Percentiles rank a stretch among this genome's conserved stretches.
Evolutionary conservation across 2,113 vertebrate species (phyloP).

Genomic region (Odontophorus gujanensis): DNA sequence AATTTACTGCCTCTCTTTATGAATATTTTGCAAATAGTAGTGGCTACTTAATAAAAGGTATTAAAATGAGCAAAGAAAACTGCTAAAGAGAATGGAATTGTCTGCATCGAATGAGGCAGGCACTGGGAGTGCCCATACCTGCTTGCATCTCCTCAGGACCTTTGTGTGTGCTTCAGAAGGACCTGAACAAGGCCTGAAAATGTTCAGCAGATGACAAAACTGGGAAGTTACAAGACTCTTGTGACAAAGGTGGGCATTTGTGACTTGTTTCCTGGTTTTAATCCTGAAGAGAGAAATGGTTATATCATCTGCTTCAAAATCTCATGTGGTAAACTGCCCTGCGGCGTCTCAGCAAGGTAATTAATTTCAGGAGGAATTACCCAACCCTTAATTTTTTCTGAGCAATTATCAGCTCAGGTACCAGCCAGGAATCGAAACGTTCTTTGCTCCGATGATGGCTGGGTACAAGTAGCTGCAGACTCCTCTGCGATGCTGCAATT

Average conservation of each 20-base stretch:
- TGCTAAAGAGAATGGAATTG: background rate
- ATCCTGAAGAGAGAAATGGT: slow-evolving; percentile 11
- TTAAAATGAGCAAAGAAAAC: background rate
- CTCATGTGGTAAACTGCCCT: slow-evolving; percentile 6
- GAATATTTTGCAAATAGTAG: background rate
- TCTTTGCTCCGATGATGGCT: slow-evolving; percentile 31
- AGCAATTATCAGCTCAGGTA: slow-evolving; percentile 72
- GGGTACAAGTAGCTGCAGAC: slow-evolving; percentile 66
- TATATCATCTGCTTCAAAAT: slow-evolving; percentile 15
- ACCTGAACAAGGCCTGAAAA: background rate
- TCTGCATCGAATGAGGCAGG: background rate
- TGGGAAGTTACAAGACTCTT: background rate
- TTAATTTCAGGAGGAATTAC: slow-evolving; percentile 68
- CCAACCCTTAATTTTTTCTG: slow-evolving; percentile 72
- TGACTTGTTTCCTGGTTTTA: background rate
- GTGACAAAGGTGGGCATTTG: slow-evolving; percentile 4
- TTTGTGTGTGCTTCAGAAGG: background rate
- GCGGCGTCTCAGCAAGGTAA: slow-evolving; percentile 37
- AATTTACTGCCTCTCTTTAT: background rate
- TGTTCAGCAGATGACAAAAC: background rate
- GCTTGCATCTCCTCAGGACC: background rate
- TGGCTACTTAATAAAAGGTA: background rate
- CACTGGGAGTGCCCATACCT: background rate
- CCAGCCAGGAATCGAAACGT: slow-evolving; percentile 48
- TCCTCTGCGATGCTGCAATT: slow-evolving; percentile 24